Conservation (phyloP, 2,113 vertebrate species). For the Morone chrysops region DNA sequence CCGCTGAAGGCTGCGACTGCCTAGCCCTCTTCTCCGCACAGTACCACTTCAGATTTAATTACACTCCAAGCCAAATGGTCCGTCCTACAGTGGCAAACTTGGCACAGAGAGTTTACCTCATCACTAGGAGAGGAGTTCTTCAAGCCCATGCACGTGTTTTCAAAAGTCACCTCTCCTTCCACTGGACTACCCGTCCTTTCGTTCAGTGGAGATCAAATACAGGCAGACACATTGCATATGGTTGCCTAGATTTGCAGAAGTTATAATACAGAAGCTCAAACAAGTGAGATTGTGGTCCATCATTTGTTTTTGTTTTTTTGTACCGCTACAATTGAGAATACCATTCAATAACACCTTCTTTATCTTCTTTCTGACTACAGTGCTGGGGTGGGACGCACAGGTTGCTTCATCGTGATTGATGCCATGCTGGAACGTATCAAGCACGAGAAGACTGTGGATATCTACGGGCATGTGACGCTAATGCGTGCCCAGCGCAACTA, state of each 20-base stretch:
- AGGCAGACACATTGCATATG: neutral
- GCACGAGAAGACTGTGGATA: slow-evolving; percentile 99
- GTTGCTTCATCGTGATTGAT: slow-evolving; percentile 99
- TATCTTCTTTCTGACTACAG: slow-evolving; percentile 77
- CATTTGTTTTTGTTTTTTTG: neutral
- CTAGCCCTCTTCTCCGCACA: slow-evolving; percentile 53
- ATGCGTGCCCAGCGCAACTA: slow-evolving; percentile 99
- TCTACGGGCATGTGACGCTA: slow-evolving; percentile 98
- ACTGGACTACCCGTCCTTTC: neutral
- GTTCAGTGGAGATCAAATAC: neutral
- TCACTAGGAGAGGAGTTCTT: slow-evolving; percentile 18
- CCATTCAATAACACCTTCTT: neutral
- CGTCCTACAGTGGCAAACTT: slow-evolving; percentile 45
- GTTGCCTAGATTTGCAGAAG: neutral
- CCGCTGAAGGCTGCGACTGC: slow-evolving; percentile 43
- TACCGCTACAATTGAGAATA: neutral
- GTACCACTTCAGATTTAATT: slow-evolving; percentile 75
- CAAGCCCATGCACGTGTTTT: slow-evolving; percentile 7
- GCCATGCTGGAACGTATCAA: slow-evolving; percentile 99
- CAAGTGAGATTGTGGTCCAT: too few species aligned
- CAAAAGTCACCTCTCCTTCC: slow-evolving; percentile 17
- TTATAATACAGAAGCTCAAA: neutral
- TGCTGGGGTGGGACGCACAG: slow-evolving; percentile 97
- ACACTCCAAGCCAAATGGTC: slow-evolving; percentile 60
- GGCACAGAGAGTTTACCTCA: slow-evolving; percentile 46